Conservation (phyloP, 2,888 invertebrate genomes). For the Nymphalis urticae region DNA sequence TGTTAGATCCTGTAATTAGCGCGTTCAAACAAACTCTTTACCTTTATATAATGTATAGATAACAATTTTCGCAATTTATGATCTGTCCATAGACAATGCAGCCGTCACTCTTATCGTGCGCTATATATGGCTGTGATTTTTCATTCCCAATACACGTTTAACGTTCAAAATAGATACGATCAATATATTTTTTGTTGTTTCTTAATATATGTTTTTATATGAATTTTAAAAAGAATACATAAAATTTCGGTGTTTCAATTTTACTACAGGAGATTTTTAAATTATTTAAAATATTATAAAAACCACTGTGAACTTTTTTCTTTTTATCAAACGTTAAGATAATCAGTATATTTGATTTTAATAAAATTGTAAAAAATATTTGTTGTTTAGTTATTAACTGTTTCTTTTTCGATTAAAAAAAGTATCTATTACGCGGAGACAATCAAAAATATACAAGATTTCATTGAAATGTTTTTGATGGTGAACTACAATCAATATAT, state of each 20-base stretch:
- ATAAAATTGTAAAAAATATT: too few relatives aligned
- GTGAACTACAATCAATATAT: not conserved
- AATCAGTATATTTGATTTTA: too few relatives aligned
- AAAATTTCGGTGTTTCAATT: too few relatives aligned
- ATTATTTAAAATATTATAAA: not conserved
- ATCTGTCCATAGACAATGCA: not conserved
- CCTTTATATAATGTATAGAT: too few relatives aligned
- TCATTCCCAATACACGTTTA: not conserved
- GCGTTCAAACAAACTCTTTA: too few relatives aligned
- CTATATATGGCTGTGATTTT: constrained; percentile 1
- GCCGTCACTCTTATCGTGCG: not conserved
- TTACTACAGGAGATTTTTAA: too few relatives aligned
- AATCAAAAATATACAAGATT: too few relatives aligned
- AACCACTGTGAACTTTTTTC: not conserved
- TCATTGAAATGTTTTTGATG: not conserved
- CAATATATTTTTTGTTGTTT: not conserved
- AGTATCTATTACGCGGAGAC: too few relatives aligned
- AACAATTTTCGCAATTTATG: not conserved
- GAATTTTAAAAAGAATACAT: too few relatives aligned
- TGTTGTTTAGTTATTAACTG: too few relatives aligned
- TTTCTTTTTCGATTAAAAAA: too few relatives aligned
- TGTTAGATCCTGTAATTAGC: too few relatives aligned
- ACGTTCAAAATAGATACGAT: not conserved
- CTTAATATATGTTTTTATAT: not conserved
- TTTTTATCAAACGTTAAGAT: not conserved